Conservation (phyloP, 2,113 vertebrate genomes). For the Cyprinodon brontotheroides region DNA sequence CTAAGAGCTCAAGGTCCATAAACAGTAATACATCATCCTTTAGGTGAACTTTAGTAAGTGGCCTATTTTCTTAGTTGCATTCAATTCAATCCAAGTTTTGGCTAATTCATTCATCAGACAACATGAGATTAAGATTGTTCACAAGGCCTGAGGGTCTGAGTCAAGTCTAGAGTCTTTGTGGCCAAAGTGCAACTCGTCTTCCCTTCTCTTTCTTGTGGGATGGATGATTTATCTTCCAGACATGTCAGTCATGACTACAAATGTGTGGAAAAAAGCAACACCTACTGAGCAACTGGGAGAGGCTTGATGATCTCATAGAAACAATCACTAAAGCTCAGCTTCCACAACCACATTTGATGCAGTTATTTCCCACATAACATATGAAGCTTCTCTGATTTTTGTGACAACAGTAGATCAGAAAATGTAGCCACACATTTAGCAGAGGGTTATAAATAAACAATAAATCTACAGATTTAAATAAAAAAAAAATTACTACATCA, state of each 20-base stretch:
- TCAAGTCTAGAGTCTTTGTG: background rate
- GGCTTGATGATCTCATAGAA: constrained; percentile 22
- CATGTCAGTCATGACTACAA: constrained; percentile 26
- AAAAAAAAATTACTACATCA: background rate
- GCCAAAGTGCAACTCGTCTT: background rate
- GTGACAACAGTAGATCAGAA: background rate
- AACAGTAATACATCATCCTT: background rate
- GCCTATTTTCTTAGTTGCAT: too few relatives aligned
- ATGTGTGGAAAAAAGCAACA: constrained; percentile 21
- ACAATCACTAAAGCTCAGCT: background rate
- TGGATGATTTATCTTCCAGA: constrained; percentile 22
- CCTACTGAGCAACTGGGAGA: background rate
- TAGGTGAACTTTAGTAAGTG: background rate
- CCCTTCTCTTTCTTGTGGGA: background rate
- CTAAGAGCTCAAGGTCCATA: background rate
- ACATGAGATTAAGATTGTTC: too few relatives aligned
- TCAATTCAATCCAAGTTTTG: too few relatives aligned
- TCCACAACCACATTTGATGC: background rate
- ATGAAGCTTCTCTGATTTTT: background rate
- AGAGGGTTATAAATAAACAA: background rate
- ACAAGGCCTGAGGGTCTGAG: too few relatives aligned
- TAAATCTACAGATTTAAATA: too few relatives aligned
- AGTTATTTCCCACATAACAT: background rate
- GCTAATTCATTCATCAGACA: too few relatives aligned
- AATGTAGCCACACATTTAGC: background rate